phyloP scores from a whole-genome alignment of 2,888 invertebrate genomes.

The Chrysopilus asiliformis region DNA sequence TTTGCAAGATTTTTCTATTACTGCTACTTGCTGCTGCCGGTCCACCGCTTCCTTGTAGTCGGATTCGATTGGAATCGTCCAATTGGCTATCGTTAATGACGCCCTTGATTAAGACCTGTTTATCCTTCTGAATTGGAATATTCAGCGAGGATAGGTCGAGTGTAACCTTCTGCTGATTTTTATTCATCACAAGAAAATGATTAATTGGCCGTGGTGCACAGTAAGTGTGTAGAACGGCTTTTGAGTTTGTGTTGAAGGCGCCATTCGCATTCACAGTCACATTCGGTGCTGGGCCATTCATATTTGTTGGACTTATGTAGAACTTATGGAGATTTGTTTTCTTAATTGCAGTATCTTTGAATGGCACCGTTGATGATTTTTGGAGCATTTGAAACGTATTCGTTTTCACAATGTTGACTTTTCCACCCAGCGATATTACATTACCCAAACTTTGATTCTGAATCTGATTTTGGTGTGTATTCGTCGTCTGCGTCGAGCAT shows the following conservation, averaged over 20 bases:
- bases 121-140: constrained; percentile 6
- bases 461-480: not conserved
- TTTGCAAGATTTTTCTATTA: constrained; percentile 6
- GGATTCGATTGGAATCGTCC: constrained; percentile 3
- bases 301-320: constrained; percentile 11
- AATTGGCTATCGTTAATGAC: constrained; percentile 2
- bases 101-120: constrained; percentile 6
- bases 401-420: too few species aligned
- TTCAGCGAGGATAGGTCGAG: not conserved
- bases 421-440: too few species aligned
- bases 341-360: not conserved
- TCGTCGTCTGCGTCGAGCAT: not conserved
- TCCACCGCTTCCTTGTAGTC: too few species aligned
- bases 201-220: constrained; percentile 8
- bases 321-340: constrained; percentile 3
- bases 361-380: not conserved
- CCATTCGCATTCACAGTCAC: constrained; percentile 52
- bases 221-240: constrained; percentile 10
- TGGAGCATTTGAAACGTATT: too few species aligned
- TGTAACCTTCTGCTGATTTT: not conserved
- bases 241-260: constrained; percentile 21
- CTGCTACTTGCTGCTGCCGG: too few species aligned
- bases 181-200: constrained; percentile 8
- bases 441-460: not conserved
- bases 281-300: constrained; percentile 48